A percentile compares a stretch with the other conserved stretches of the same genome.
These are phyloP conservation scores for Cerastis leucographa DNA, from an alignment of 2,888 invertebrate genomes.

Conservation along the genomic window DNA sequence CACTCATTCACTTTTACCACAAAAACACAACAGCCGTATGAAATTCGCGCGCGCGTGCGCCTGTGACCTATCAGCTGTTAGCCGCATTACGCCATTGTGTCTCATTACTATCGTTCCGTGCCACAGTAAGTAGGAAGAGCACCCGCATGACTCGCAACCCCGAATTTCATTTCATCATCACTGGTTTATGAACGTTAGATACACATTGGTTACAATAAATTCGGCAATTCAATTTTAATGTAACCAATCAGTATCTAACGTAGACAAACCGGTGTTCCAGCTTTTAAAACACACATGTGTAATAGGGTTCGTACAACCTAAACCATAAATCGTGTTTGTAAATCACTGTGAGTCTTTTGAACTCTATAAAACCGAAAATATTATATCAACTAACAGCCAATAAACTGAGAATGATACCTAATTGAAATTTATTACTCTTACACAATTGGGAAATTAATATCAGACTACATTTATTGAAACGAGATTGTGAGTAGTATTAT, in stretches of 20 bases:
- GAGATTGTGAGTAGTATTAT: constrained; percentile 4
- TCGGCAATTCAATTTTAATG: not conserved
- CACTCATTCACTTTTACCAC: too few relatives aligned
- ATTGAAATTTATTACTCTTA: constrained; percentile 50
- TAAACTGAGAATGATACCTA: constrained; percentile 30
- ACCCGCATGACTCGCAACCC: too few relatives aligned
- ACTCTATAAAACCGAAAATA: constrained; percentile 21
- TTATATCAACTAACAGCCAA: constrained; percentile 18
- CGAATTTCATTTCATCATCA: too few relatives aligned
- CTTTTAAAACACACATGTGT: constrained; percentile 9
- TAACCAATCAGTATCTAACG: not conserved
- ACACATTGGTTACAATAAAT: too few relatives aligned
- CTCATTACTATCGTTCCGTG: too few relatives aligned
- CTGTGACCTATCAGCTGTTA: too few relatives aligned
- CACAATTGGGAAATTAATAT: constrained; percentile 41
- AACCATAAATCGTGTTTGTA: constrained; percentile 21
- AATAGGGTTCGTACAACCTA: not conserved
- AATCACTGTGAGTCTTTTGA: constrained; percentile 36
- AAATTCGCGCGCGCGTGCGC: too few relatives aligned
- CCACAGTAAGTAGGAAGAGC: too few relatives aligned
- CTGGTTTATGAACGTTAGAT: too few relatives aligned
- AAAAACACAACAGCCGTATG: too few relatives aligned
- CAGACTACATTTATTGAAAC: constrained; percentile 16
- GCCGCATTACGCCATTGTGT: too few relatives aligned
- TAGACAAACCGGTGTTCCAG: constrained; percentile 17